These are phyloP conservation scores for Epinotia ramella DNA, from an alignment of 2,888 invertebrate species.

Conservation along the genomic window DNA sequence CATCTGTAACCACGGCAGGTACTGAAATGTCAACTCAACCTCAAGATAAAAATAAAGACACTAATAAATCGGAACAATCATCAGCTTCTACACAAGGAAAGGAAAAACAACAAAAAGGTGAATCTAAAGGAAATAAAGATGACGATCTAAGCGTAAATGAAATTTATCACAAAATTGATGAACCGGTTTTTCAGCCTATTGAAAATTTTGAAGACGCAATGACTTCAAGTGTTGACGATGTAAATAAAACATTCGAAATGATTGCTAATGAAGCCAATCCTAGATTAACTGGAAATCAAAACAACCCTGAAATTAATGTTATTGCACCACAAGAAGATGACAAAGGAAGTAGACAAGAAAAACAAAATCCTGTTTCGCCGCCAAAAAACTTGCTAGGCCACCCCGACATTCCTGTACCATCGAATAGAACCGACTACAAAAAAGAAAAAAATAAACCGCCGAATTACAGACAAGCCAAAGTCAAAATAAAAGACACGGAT, in stretches of 20 bases:
- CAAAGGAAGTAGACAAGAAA: conserved; percentile 57
- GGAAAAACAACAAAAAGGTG: conserved; percentile 64
- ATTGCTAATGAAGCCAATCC: conserved; percentile 66
- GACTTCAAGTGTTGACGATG: conserved; percentile 75
- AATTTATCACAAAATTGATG: conserved; percentile 43
- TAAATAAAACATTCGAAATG: conserved; percentile 77
- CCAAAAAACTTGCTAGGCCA: conserved; percentile 85
- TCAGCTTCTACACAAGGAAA: conserved; percentile 59
- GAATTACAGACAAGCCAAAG: conserved; percentile 71
- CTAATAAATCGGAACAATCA: conserved; percentile 58
- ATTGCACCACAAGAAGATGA: conserved; percentile 67
- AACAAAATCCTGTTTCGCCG: conserved; percentile 68
- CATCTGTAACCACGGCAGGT: conserved; percentile 47
- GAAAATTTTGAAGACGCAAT: conserved; percentile 80
- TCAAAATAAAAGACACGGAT: conserved; percentile 74
- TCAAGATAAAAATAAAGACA: conserved; percentile 55
- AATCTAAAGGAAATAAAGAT: conserved; percentile 43
- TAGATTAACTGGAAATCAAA: conserved; percentile 49
- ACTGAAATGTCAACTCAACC: conserved; percentile 49
- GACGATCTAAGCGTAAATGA: conserved; percentile 26
- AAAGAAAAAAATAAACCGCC: conserved; percentile 81
- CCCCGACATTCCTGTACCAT: conserved; percentile 82
- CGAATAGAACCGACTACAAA: conserved; percentile 82
- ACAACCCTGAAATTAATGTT: conserved; percentile 70
- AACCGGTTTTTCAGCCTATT: conserved; percentile 68